Base-by-base conservation (phyloP, 2,888 invertebrate species). In the Coleophora flavipennella region DNA sequence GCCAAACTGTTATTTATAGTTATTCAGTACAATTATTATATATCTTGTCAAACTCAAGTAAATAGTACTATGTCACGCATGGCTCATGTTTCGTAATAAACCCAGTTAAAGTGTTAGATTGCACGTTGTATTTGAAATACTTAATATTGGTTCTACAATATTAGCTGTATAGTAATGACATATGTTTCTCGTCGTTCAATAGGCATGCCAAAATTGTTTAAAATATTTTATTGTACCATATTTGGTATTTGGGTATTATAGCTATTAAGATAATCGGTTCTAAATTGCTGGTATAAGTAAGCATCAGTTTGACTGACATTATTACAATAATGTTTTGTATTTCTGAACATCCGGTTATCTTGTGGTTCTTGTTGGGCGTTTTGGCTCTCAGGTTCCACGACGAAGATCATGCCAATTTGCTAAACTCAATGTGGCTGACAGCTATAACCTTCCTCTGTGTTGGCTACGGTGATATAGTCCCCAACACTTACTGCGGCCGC, bases 361-460 rank as follows among this genome's bases (percentile, higher is more conserved):
- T 78, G 73, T 79, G 80, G 80, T 80, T 78, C 80, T 84, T 78
- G 83, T 81, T 66, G 84, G 83, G 79, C 81, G 67, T 79, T 84
- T 81, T 79, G 79, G 79, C 83, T 80, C 80, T 72, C 87, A 98
- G 97, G 90, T 96, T 96, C 88, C 97, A 97, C 87, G 97, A 98
- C 85, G 95, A 95, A 86, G 96, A 96, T 86, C 97, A 98, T 88
- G 96, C 96, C 77, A 98, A 98, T 90, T 92, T 98, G 80, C 91
- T 96, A 85, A 99, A 99, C 89, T 95, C 99, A 77, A 97, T 99
- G 96, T 99, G 99, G 99, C 92, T 99, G 87, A 98, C 99, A 75
- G 97, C 99, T 84, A 99, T 99, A 83, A 99, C 99, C 67, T 99
- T 99, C 90, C 93, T 99, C 75, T 97, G 98, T 88, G 97, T 99